Evolutionary conservation across 2,113 vertebrate genomes (phyloP).

Genomic region (Felis chaus): DNA sequence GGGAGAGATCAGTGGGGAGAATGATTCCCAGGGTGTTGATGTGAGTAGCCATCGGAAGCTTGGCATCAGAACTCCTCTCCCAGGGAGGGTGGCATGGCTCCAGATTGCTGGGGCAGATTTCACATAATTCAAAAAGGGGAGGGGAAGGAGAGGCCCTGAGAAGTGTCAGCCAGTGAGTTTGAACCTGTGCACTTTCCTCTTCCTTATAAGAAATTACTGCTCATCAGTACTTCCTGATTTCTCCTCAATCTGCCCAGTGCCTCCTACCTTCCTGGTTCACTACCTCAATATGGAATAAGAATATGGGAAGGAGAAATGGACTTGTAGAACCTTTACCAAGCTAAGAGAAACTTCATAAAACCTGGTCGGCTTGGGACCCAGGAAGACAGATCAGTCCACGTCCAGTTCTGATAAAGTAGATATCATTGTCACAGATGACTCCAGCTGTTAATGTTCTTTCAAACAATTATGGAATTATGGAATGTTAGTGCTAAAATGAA

Average conservation of each 20-base stretch:
- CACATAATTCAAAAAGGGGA: not conserved
- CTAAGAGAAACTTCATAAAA: not conserved
- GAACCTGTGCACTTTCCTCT: not conserved
- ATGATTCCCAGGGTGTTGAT: not conserved
- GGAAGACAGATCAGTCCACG: not conserved
- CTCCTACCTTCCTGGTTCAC: not conserved
- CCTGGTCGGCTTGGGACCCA: not conserved
- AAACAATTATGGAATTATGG: not conserved
- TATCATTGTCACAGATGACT: not conserved
- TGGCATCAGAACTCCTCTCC: not conserved
- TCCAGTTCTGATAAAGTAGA: not conserved
- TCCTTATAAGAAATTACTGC: not conserved
- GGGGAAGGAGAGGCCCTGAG: not conserved
- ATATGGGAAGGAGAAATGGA: not conserved
- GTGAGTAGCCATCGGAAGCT: not conserved
- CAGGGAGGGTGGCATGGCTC: not conserved
- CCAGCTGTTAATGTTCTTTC: not conserved
- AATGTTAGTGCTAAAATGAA: not conserved
- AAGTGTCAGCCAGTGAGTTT: not conserved
- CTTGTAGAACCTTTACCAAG: not conserved
- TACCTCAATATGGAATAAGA: not conserved
- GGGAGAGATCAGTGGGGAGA: rapidly evolving
- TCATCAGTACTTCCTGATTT: not conserved
- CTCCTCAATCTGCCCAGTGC: not conserved
- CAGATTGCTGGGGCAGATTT: not conserved